These are phyloP conservation scores for Chondrilla cf. caribensis DNA, from an alignment of 37 sponge, comb jelly and placozoan species.

Conservation along the genomic window DNA sequence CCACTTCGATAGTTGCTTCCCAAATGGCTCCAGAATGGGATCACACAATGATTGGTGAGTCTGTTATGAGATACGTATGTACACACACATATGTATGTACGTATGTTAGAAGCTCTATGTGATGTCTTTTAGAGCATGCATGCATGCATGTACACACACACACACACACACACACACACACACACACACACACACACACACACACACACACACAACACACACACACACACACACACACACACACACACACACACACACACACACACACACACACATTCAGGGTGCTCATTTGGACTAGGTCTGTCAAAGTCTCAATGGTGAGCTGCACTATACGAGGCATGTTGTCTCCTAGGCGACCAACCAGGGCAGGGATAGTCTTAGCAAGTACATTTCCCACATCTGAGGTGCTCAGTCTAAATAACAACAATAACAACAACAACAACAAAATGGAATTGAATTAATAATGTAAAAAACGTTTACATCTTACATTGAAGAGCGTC, in stretches of 20 bases:
- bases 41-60: too few relatives aligned
- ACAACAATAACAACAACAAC: too few relatives aligned
- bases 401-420: not conserved
- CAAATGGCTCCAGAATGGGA: too few relatives aligned
- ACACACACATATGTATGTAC: conserved; percentile 26
- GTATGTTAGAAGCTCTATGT: conserved; percentile 19
- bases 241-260: conserved; percentile 20
- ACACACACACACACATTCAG: not conserved
- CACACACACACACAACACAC: not conserved
- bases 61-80: too few relatives aligned
- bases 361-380: not conserved
- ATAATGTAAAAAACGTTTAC: too few relatives aligned
- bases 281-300: not conserved
- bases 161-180: conserved; percentile 7
- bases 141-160: not conserved
- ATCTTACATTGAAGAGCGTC: too few relatives aligned
- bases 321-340: not conserved
- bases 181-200: conserved; percentile 5
- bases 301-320: not conserved
- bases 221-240: conserved; percentile 5
- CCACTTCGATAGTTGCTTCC: too few relatives aligned
- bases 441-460: too few relatives aligned
- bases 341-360: conserved; percentile 7
- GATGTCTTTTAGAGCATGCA: too few relatives aligned
- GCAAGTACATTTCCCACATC: not conserved